phyloP scores from a whole-genome alignment of 2,888 invertebrate species.

The Villa cingulata region DNA sequence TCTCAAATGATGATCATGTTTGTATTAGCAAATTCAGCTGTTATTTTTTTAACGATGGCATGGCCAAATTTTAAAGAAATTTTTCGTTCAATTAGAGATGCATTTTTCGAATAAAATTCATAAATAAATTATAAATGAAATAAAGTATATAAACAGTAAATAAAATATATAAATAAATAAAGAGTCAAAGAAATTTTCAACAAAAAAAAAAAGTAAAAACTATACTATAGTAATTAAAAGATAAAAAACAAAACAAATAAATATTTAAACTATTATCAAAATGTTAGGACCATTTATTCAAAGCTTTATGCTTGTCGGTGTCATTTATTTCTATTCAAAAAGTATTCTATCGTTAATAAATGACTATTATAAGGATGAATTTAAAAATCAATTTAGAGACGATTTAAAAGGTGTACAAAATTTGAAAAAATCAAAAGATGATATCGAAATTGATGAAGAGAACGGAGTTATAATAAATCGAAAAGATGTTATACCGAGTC shows the following conservation, averaged over 20 bases:
- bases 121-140: no score
- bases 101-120: constrained; percentile 32
- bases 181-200: no score
- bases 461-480: no score
- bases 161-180: no score
- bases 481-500: neutral
- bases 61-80: constrained; percentile 57
- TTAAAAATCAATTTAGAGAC: constrained; percentile 34
- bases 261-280: neutral
- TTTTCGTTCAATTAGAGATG: constrained; percentile 40
- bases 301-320: constrained; percentile 47
- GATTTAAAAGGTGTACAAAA: neutral
- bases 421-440: neutral
- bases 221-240: no score
- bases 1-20: constrained; percentile 68
- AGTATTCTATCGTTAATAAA: constrained; percentile 60
- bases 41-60: constrained; percentile 55
- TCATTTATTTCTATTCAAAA: constrained; percentile 59
- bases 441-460: neutral
- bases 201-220: no score
- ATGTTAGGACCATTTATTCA: constrained; percentile 54
- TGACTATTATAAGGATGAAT: constrained; percentile 58
- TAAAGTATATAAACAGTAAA: no score
- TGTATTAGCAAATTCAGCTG: constrained; percentile 60
- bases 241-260: neutral